phyloP scores from a whole-genome alignment of 2,113 vertebrate species.

The Saccopteryx leptura region DNA sequence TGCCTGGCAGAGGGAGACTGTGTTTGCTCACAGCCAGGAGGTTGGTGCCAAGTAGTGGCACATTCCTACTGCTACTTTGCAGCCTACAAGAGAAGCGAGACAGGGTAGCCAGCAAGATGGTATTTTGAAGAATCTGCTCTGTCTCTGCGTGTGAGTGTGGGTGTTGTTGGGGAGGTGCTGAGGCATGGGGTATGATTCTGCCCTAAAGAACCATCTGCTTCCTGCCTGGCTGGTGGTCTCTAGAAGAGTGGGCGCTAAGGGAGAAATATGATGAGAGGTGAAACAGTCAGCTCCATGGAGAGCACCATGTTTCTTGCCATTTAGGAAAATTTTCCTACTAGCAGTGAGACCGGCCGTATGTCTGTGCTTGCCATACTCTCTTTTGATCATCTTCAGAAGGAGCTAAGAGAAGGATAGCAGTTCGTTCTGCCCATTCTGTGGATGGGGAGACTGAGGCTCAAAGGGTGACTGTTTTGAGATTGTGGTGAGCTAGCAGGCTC shows the following conservation, averaged over 20 bases:
- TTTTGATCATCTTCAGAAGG: constrained; percentile 1
- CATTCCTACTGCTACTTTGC: constrained; percentile 74
- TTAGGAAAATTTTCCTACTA: background rate
- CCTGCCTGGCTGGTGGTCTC: constrained; percentile 9
- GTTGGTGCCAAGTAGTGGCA: constrained; percentile 63
- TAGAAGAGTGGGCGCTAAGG: background rate
- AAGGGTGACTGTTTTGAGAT: background rate
- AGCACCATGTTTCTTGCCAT: background rate
- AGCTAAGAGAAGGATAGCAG: background rate
- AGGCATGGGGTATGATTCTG: background rate
- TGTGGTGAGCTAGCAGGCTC: background rate
- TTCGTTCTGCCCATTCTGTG: background rate
- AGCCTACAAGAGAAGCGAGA: constrained; percentile 74
- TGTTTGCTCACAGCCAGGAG: constrained; percentile 57
- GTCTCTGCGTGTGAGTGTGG: constrained; percentile 42
- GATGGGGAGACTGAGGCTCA: background rate
- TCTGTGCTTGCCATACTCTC: background rate
- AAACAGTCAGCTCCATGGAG: constrained; percentile 52
- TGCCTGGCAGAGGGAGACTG: constrained; percentile 11
- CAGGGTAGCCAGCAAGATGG: constrained; percentile 54
- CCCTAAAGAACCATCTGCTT: background rate
- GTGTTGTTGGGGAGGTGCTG: background rate
- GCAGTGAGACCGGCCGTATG: rapidly evolving
- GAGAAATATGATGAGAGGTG: background rate
- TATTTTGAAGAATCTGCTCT: background rate